phyloP scores from a whole-genome alignment of 2,113 vertebrate species.

The Castor canadensis region DNA sequence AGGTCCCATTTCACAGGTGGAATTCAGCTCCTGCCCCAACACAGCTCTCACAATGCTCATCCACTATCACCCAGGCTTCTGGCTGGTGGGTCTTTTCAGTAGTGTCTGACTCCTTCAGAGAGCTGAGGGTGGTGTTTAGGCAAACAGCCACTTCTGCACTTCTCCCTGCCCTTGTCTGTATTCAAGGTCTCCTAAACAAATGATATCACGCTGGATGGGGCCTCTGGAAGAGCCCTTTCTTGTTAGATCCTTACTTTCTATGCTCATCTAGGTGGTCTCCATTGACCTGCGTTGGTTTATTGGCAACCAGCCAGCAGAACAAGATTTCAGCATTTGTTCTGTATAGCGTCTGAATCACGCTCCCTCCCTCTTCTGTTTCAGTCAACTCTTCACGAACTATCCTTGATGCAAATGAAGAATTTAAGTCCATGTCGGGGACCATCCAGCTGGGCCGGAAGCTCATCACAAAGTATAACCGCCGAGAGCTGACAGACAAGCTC shows the following conservation, averaged over 20 bases:
- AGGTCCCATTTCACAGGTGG: not conserved
- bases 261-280: accelerated
- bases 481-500: conserved; percentile 97
- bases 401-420: conserved; percentile 96
- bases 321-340: not conserved
- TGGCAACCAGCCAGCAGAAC: not conserved
- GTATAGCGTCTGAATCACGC: conserved; percentile 22
- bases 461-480: conserved; percentile 97
- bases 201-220: not conserved
- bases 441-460: conserved; percentile 97
- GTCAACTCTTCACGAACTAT: conserved; percentile 95
- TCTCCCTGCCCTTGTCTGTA: not conserved
- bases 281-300: accelerated
- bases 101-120: not conserved
- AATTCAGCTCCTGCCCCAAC: not conserved
- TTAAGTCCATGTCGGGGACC: conserved; percentile 97
- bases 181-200: not conserved
- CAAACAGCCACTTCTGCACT: not conserved
- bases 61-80: accelerated
- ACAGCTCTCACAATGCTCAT: not conserved
- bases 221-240: not conserved
- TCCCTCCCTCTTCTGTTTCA: conserved; percentile 77
- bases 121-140: no score
- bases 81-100: not conserved
- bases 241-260: not conserved